Evolutionary conservation across 2,113 vertebrate species (phyloP).

Genomic region (Pangasianodon gigas): DNA sequence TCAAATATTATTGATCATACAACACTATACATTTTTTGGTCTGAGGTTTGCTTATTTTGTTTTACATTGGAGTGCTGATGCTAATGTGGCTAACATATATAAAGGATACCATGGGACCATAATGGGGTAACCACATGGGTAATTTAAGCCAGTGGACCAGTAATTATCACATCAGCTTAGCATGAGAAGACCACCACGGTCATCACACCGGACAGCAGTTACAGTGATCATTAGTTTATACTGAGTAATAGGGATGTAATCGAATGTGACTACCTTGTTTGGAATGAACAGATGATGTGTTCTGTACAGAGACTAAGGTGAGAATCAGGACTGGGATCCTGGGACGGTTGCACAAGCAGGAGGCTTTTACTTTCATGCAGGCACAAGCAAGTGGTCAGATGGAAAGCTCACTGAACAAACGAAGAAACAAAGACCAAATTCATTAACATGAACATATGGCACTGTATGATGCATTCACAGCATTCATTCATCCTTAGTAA

Average conservation of each 20-base stretch:
- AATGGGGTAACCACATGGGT: background rate
- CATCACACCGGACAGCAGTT: background rate
- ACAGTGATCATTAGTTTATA: background rate
- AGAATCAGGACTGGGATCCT: background rate
- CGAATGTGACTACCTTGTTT: background rate
- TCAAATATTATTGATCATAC: background rate
- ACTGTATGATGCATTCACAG: background rate
- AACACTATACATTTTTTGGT: background rate
- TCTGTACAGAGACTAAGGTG: background rate
- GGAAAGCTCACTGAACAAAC: background rate
- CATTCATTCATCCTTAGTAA: background rate
- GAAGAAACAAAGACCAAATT: background rate
- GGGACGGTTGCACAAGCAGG: background rate
- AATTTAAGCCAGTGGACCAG: background rate
- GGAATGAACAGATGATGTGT: background rate
- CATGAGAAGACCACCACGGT: background rate
- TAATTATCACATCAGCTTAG: background rate
- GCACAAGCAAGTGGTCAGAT: background rate
- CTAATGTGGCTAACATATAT: background rate
- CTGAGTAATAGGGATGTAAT: background rate
- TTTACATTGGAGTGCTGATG: background rate
- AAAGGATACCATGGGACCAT: background rate
- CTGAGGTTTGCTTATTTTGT: background rate
- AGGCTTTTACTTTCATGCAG: background rate
- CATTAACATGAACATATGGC: background rate